Conservation (phyloP, 2,888 invertebrate species). For the Oegoconia quadripuncta region DNA sequence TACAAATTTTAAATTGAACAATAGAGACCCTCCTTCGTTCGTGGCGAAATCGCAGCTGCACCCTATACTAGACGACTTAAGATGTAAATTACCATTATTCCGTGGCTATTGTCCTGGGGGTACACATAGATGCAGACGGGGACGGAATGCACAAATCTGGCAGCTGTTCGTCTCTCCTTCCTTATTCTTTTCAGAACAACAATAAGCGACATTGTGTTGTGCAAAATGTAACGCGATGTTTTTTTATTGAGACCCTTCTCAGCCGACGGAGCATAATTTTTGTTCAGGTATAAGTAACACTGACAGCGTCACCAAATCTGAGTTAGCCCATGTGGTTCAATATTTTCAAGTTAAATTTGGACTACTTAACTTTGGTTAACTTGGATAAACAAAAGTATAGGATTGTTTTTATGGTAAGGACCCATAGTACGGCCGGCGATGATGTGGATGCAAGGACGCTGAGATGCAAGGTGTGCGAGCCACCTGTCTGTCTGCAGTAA, state of each 20-base stretch:
- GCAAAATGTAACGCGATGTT: slow-evolving; percentile 69
- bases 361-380: slow-evolving; percentile 7
- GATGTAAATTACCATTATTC: slow-evolving; percentile 78
- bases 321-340: not conserved
- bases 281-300: no score
- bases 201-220: slow-evolving; percentile 58
- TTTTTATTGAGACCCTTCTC: slow-evolving; percentile 45
- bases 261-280: slow-evolving; percentile 23
- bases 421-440: no score
- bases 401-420: no score
- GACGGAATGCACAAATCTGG: slow-evolving; percentile 72
- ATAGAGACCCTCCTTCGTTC: slow-evolving; percentile 40
- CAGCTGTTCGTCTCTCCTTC: slow-evolving; percentile 69
- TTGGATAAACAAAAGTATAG: no score
- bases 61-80: slow-evolving; percentile 71
- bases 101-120: slow-evolving; percentile 53
- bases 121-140: slow-evolving; percentile 74
- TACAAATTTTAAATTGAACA: slow-evolving; percentile 38
- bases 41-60: slow-evolving; percentile 70
- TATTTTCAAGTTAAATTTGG: slow-evolving; percentile 1
- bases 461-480: slow-evolving; percentile 65
- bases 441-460: slow-evolving; percentile 38
- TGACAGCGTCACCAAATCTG: no score
- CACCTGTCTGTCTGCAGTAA: slow-evolving; percentile 66
- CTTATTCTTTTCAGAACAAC: slow-evolving; percentile 63